Evolutionary conservation across 2,797 vertebrate genomes (phyloP), one percentile per base, ranked within the genome.

Genomic region (Sitta carolinensis): DNA sequence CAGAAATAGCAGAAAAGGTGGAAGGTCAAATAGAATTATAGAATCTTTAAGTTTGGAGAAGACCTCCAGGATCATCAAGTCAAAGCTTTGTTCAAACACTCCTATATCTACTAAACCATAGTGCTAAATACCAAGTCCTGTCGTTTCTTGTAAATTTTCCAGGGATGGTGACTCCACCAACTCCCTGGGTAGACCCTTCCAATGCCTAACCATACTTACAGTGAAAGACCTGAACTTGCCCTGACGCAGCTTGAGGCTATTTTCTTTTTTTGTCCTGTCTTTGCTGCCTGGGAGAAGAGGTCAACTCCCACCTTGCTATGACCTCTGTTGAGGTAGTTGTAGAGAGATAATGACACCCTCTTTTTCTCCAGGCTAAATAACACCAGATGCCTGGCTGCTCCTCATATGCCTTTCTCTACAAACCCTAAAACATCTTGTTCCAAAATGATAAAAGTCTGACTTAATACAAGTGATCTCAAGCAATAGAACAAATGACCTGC

Each of bases 101-200:
- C 20, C 5, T 22, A 15, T 21, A 45, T 16, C 36, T 69, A 43
- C 19, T 43, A 62, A 75, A 42, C 7, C 9, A 29, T 18, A 43
- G 22, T 0, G 0, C 19, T 55, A 21, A 25, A 29, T 45, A 23
- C 11, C 4, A 63, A 42, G 11, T 26, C 8, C 0, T 0, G 21
- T 45, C 1, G 40, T 77, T 83, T 40, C 10, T 34, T 7, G 1
- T 12, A 51, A 51, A 12, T 40, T 32, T 36, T 43, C 13, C 0
- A 0, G 16, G 25, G 8, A 26, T 45, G 10, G 9, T 55, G 43
- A 38, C 27, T 26, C 20, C 10, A 40, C 12, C 17, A 40, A 3
- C 18, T 64, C 51, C 17, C 21, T 45, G 38, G 20, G 4, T 7
- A 83, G n/a, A 17, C 23, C 20, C 11, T 51, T 66, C 36, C 36